A percentile compares a stretch with the other conserved stretches of the same genome.
phyloP scores from a whole-genome alignment of 2,113 vertebrate genomes.

The Cariama cristata region DNA sequence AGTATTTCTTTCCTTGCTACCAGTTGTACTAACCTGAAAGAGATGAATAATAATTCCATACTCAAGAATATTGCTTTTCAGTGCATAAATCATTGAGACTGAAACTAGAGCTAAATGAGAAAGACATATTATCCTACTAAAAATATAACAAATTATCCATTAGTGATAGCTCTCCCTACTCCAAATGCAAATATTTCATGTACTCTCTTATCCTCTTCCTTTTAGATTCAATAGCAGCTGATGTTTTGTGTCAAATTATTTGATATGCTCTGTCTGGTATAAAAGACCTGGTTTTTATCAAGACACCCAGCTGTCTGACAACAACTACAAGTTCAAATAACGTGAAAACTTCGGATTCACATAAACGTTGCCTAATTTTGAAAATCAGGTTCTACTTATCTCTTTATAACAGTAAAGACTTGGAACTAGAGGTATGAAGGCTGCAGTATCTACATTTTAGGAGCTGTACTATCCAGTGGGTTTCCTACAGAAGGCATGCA shows the following conservation, averaged over 20 bases:
- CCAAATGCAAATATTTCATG: not conserved
- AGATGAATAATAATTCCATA: not conserved
- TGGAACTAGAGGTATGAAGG: rapidly evolving
- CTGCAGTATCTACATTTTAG: not conserved
- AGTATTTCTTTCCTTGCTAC: not conserved
- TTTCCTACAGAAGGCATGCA: not conserved
- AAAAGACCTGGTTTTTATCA: not conserved
- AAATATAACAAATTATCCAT: not conserved
- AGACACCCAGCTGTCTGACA: not conserved
- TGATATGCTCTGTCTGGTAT: not conserved
- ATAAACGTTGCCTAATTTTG: not conserved
- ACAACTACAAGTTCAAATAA: not conserved
- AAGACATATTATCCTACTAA: not conserved
- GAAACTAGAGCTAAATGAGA: not conserved
- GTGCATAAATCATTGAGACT: not conserved
- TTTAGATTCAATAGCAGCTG: not conserved
- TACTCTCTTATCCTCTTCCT: not conserved
- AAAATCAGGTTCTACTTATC: not conserved
- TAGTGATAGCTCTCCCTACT: not conserved
- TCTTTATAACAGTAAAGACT: not conserved
- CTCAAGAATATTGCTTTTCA: not conserved
- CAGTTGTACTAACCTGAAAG: not conserved
- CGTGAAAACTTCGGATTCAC: not conserved
- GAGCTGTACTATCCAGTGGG: not conserved
- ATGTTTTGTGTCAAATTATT: not conserved